Base-by-base conservation (phyloP, 1,140 invertebrate genomes). In the Pogonus chalceus region DNA sequence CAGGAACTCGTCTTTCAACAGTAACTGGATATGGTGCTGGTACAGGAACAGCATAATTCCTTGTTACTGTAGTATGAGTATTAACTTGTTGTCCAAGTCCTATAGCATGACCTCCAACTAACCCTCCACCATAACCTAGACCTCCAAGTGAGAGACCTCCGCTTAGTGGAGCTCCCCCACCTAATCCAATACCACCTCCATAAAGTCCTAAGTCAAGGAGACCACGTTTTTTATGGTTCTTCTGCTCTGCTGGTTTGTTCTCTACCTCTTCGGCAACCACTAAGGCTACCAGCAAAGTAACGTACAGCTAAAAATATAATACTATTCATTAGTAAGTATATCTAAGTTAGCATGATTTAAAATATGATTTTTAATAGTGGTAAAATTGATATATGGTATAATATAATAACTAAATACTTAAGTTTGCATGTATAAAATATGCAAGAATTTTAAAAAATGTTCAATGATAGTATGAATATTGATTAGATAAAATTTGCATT, bases 41-140 rank as follows among this genome's bases (percentile, higher is more conserved):
- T 9, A 65, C 62, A 24, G 63, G 62, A 12, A 64, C 58, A 48
- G 60, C 63, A 26, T 62, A 31, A 23, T 61, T 63, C 35, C 59
- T 60, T 37, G 63, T 66, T 49, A 65, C 59, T 35, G 63, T 63
- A n/a, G 63, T 65, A 37, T 65, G 62, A n/a, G 62, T 64, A 20
- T 64, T 61, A 9, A 61, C 57, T 23, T 60, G 57, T n/a, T 57
- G 46, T 16, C 58, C 56, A 20, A 62, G 51, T 35, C 56, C 61
- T 14, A 52, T 39, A 9, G 20, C 37, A 3, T 3, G 9, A 10
- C 7, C 37, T 12, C 9, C 4, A 16, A 7, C 18, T 4, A 12
- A 18, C 4, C 37, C 37, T 18, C 9, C 9, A 43, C 37, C 37
- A 43, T 12, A 16, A 12, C 37, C 37, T 4, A 9, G 9, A 43